Conservation (phyloP, 2,797 vertebrate genomes). For the Acropternis orthonyx region DNA sequence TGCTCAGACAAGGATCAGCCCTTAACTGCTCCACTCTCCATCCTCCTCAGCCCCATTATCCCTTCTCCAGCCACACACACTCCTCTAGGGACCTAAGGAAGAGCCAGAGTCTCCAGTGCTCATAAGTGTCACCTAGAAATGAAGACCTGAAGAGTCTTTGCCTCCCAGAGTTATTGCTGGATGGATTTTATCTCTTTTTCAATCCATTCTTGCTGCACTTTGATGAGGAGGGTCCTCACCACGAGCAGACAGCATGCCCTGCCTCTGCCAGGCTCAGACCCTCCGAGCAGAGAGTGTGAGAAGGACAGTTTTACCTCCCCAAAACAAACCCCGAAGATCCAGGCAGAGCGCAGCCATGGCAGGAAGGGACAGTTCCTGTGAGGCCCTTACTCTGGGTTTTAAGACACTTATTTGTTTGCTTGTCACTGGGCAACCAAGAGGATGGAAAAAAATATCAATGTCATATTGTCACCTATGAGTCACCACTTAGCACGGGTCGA, state of each 20-base stretch:
- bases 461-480: conserved; percentile 48
- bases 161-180: not conserved
- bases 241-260: not conserved
- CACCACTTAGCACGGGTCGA: not conserved
- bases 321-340: accelerated
- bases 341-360: not conserved
- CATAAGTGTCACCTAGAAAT: not conserved
- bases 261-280: not conserved
- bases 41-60: not conserved
- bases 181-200: not conserved
- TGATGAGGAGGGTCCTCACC: not conserved
- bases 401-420: conserved; percentile 42
- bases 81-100: not conserved
- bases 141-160: not conserved
- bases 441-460: conserved; percentile 43
- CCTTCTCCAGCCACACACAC: not conserved
- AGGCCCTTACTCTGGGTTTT: not conserved
- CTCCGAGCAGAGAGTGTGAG: accelerated
- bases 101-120: not conserved
- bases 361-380: not conserved
- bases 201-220: not conserved
- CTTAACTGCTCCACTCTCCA: not conserved
- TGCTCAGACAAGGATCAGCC: not conserved
- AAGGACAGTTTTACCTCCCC: not conserved
- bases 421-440: conserved; percentile 21